Base-by-base conservation (phyloP, 2,888 invertebrate genomes). In the Mongoloraphidia duomilia region DNA sequence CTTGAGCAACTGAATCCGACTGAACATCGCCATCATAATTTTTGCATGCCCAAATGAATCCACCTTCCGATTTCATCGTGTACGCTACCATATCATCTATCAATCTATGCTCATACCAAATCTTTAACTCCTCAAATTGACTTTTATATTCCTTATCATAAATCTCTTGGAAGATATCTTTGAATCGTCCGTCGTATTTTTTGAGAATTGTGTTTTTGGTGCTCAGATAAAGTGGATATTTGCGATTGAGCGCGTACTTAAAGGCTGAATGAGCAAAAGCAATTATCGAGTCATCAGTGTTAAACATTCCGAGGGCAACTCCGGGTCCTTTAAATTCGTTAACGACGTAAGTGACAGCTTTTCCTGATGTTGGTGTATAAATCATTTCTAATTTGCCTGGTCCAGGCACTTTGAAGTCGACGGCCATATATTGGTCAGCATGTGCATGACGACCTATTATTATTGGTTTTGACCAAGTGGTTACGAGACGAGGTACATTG, bases 81-180 rank as follows among this genome's bases (percentile, higher is more conserved):
- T 95, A 94, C 2, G 97, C 97, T 11, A 97, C 96, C 97, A 97
- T 97, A 62, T 98, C 97, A 65, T 98, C 97, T 63, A 98, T 98
- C 47, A 98, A 73, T 52, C 97, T 80, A 68, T 98, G 97, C 67
- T 98, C 97, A 64, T 98, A 98, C 94, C 95, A 96, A 59, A 97
- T 84, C 5, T 82, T 82, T 53, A 80, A 80, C 1, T 82, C 84
- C 66, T 96, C 95, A 66, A 72, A 98, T 58, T 85, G 67, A 1
- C 72, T 50, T 67, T 88, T 93, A 70, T 96, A 98, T 46, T 93
- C 79, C 50, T 79, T 79, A 6, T 90, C 85, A 66, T 95, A 96
- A 58, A 95, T 85, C 53, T 92, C 91, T 68, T 95, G 88, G 76
- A 96, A 96, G 58, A 96, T 94, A 59, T 96, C 94, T 68, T 95